Evolutionary conservation across 2,888 invertebrate genomes (phyloP).

Genomic region (Scrobipalpa costella): DNA sequence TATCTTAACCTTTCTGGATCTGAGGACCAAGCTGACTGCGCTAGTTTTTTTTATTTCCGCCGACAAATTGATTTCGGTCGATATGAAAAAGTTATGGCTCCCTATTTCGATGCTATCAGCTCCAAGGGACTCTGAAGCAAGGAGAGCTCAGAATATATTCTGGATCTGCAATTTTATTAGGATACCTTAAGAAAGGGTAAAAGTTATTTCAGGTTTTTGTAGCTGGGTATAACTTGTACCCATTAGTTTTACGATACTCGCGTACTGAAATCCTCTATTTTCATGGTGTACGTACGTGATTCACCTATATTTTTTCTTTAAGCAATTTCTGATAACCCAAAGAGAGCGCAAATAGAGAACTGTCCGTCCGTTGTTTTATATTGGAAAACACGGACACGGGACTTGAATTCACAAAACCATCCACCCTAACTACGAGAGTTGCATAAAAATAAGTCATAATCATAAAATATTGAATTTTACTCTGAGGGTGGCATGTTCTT

Average conservation of each 20-base stretch:
- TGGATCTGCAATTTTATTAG: background rate
- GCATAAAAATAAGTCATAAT: background rate
- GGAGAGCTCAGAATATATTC: background rate
- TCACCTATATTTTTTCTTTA: no score
- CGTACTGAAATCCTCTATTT: no score
- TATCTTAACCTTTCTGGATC: slow-evolving; percentile 29
- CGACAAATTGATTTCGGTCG: slow-evolving; percentile 30
- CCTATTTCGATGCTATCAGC: slow-evolving; percentile 19
- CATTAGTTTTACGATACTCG: no score
- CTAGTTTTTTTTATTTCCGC: slow-evolving; percentile 30
- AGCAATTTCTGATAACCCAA: no score
- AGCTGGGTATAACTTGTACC: no score
- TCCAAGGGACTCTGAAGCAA: background rate
- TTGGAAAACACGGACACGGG: background rate
- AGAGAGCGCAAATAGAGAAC: no score
- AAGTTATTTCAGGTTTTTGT: background rate
- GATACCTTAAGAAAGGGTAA: background rate
- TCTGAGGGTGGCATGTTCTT: no score
- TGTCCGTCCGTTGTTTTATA: background rate
- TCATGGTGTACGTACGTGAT: no score
- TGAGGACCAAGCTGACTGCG: slow-evolving; percentile 29
- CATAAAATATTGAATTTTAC: background rate
- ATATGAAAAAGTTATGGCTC: slow-evolving; percentile 29
- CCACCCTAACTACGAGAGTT: background rate
- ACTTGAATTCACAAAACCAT: background rate